phyloP scores from a whole-genome alignment of 2,797 vertebrate genomes.

The Anabas testudineus region DNA sequence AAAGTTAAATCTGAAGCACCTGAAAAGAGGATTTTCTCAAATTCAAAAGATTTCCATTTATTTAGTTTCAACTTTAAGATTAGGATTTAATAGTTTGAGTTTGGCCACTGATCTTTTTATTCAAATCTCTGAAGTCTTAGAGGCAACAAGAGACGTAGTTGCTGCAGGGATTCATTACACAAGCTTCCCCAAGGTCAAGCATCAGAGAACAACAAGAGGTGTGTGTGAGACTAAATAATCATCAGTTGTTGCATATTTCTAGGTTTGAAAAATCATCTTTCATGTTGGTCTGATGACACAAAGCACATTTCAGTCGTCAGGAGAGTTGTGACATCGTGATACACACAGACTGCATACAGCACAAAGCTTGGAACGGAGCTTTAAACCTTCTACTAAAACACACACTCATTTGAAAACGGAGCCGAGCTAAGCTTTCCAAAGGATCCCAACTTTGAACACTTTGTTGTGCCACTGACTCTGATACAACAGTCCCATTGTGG shows the following conservation, averaged over 20 bases:
- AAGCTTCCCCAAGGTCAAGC: not conserved
- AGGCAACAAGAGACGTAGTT: constrained; percentile 6
- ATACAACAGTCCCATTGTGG: constrained; percentile 64
- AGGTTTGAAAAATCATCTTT: constrained; percentile 2
- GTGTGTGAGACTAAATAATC: constrained; percentile 21
- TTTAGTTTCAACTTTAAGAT: too few species aligned
- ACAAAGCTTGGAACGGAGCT: constrained; percentile 29
- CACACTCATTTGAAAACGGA: constrained; percentile 34
- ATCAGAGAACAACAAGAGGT: not conserved
- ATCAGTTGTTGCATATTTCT: constrained; percentile 25
- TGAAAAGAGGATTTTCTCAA: too few species aligned
- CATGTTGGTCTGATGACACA: constrained; percentile 1
- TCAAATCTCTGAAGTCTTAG: not conserved
- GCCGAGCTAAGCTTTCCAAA: constrained; percentile 56
- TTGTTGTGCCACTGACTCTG: constrained; percentile 48
- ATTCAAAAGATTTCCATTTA: too few species aligned
- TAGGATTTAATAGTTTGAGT: not conserved
- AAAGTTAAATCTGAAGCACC: too few species aligned
- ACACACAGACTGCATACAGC: not conserved
- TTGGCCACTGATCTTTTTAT: constrained; percentile 15
- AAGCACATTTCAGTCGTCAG: constrained; percentile 17
- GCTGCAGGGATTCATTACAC: constrained; percentile 8
- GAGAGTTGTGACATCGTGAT: too few species aligned
- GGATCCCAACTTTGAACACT: constrained; percentile 57
- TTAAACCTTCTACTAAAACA: constrained; percentile 12